Evolutionary conservation across 2,888 invertebrate species (phyloP).

Genomic region (Siphlonurus alternatus): DNA sequence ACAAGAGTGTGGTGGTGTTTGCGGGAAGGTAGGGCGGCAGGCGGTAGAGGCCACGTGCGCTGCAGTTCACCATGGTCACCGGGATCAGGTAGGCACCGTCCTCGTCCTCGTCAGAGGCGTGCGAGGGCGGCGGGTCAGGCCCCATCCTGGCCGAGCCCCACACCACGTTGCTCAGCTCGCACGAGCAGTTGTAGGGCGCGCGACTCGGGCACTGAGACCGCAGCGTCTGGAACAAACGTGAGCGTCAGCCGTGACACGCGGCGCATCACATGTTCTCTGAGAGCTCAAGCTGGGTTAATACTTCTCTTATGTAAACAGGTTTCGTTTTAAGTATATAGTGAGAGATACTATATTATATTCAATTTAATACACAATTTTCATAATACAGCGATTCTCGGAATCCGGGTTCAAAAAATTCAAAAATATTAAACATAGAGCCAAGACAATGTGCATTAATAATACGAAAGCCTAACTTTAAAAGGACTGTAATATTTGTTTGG

Average conservation of each 20-base stretch:
- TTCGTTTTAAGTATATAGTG: too few species aligned
- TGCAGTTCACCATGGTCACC: constrained; percentile 51
- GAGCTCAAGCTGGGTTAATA: too few species aligned
- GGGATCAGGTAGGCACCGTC: constrained; percentile 23
- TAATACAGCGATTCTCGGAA: too few species aligned
- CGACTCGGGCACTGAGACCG: constrained; percentile 36
- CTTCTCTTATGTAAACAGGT: too few species aligned
- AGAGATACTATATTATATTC: too few species aligned
- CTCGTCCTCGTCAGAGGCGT: neutral
- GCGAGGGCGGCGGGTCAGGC: neutral
- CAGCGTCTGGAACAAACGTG: constrained; percentile 31
- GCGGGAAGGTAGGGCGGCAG: constrained; percentile 44
- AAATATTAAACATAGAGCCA: too few species aligned
- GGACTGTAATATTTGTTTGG: too few species aligned
- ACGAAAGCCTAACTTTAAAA: too few species aligned
- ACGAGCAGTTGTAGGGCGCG: constrained; percentile 32
- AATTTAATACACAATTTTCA: too few species aligned
- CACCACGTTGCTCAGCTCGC: constrained; percentile 45
- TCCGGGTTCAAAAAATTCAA: too few species aligned
- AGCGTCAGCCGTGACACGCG: neutral
- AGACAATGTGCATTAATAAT: too few species aligned
- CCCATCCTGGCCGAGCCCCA: constrained; percentile 27
- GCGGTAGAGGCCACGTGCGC: constrained; percentile 32
- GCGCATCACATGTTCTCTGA: neutral
- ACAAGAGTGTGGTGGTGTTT: constrained; percentile 44